Evolutionary conservation across 2,797 vertebrate genomes (phyloP).

Genomic region (Syngnathus acus): DNA sequence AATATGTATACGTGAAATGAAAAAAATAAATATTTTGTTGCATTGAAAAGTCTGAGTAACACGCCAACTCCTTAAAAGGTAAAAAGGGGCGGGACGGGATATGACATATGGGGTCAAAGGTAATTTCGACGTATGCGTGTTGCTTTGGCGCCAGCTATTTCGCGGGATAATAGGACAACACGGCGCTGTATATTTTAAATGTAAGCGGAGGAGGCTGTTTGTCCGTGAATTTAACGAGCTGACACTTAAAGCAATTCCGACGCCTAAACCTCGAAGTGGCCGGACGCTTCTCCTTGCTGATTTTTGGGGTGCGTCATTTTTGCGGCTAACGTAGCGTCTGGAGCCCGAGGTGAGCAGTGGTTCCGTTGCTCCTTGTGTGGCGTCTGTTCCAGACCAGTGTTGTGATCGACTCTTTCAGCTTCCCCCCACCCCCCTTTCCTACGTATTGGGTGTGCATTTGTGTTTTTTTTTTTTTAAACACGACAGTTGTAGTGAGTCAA

Average conservation of each 20-base stretch:
- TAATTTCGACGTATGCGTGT: constrained; percentile 55
- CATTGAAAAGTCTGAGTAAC: background rate
- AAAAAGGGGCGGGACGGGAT: constrained; percentile 6
- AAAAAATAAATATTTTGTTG: background rate
- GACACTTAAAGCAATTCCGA: background rate
- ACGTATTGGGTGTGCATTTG: background rate
- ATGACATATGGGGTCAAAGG: constrained; percentile 67
- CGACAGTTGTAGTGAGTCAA: background rate
- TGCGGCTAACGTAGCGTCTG: constrained; percentile 4
- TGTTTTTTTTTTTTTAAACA: too few species aligned
- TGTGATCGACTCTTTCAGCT: background rate
- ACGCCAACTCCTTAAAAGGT: constrained; percentile 15
- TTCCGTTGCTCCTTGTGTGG: background rate
- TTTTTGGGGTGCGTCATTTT: constrained; percentile 13
- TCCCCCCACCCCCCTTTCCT: background rate
- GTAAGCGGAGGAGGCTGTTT: background rate
- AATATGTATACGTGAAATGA: background rate
- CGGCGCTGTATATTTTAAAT: background rate
- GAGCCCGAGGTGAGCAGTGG: constrained; percentile 43
- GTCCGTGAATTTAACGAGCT: background rate
- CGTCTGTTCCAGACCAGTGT: background rate
- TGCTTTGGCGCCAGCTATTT: constrained; percentile 77
- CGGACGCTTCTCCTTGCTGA: background rate
- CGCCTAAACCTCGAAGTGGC: background rate
- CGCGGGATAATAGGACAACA: constrained; percentile 51